Evolutionary conservation across 64 coral and sea anemone species (phyloP), one percentile per base, ranked within the genome.

Genomic region (Montipora sp.): DNA sequence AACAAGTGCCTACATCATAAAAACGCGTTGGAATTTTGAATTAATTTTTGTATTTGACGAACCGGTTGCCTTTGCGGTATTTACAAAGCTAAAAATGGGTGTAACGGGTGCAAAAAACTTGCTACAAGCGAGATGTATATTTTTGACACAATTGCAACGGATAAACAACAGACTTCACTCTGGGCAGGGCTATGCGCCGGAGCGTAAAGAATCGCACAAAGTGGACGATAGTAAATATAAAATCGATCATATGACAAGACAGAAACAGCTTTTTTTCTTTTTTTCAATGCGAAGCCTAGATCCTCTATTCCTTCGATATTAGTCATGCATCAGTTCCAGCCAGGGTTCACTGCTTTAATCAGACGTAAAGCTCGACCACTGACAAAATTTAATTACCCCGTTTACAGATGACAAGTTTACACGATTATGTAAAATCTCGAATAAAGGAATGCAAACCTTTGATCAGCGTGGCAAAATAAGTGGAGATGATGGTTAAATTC

Each of bases 321-420:
- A 46, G 44, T 15, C 8, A 46, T 84, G 15, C 59, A 36, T 68
- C 36, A 83, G 23, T 36, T 72, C 5, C 19, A 71, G 48, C 61
- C 8, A 22, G 46, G 7, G 65, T 70, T 69, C 82, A 72, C 66
- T 85, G 49, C 71, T 16, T 47, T 72, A 48, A 72, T 72, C 82
- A 22, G 65, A 44, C 18, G 3, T 51, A 16, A 19, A 71, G 46
- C 50, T 85, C 50, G 19, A 85, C 18, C 65, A 48, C 43, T 21
- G 19, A 50, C 46, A 85, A 22, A 22, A 85, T 13, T 21, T 85
- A 85, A 85, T 69, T 49, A 84, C 16, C 45, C 66, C 45, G 45
- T 70, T 85, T 71, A 51, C 36, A 36, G 36, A 36, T 12, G 19
- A 84, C 82, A 50, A 47, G 82, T 50, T 85, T 85, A 51, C 10